Conservation (phyloP, 2,113 vertebrate species). For the Scalopus aquaticus region DNA sequence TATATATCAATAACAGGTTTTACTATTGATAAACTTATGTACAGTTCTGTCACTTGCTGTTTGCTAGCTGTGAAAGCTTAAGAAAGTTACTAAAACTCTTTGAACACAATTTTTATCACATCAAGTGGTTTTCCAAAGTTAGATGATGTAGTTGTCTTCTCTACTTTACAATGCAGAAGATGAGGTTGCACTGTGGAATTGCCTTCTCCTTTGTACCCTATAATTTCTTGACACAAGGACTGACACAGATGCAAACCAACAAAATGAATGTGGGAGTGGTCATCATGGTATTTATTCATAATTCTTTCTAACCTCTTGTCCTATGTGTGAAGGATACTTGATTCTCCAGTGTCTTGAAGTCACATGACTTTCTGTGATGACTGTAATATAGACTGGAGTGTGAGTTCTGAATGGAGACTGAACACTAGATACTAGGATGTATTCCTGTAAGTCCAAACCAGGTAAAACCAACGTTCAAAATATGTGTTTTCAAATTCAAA, state of each 20-base stretch:
- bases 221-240: not conserved
- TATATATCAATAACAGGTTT: not conserved
- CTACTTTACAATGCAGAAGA: not conserved
- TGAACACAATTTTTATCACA: not conserved
- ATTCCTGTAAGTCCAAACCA: not conserved
- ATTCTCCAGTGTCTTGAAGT: not conserved
- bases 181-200: not conserved
- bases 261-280: not conserved
- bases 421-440: not conserved
- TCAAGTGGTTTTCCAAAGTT: not conserved
- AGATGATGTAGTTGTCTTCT: not conserved
- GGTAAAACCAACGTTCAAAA: not conserved
- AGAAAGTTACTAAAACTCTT: not conserved
- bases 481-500: too few relatives aligned
- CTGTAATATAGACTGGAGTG: not conserved
- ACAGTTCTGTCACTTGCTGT: not conserved
- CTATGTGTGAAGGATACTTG: not conserved
- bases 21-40: not conserved
- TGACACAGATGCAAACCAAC: not conserved
- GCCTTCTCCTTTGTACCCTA: not conserved
- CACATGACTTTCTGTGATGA: not conserved
- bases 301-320: not conserved
- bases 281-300: not conserved
- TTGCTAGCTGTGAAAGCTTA: not conserved
- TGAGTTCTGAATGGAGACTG: not conserved